phyloP scores from a whole-genome alignment of 2,797 vertebrate species.

The Xenops minutus region DNA sequence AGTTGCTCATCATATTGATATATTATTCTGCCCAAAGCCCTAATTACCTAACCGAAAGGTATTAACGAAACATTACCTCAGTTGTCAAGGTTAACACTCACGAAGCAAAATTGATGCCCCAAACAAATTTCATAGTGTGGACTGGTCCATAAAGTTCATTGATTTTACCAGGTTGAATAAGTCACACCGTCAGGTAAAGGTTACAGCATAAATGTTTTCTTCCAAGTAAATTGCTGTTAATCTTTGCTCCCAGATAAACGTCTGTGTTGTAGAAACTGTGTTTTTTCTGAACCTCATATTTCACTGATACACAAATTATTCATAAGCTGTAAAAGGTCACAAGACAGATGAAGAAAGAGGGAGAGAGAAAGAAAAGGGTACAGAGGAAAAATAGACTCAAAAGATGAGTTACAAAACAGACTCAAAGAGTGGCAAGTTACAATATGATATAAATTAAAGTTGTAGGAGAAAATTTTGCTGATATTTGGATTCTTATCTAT shows the following conservation, averaged over 20 bases:
- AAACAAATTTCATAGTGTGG: not conserved
- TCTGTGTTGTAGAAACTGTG: not conserved
- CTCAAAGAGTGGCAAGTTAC: not conserved
- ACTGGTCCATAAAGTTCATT: not conserved
- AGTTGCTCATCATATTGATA: not conserved
- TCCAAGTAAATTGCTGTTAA: slow-evolving; percentile 6
- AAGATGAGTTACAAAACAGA: slow-evolving; percentile 9
- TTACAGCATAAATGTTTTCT: not conserved
- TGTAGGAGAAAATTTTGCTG: not conserved
- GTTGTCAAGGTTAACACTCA: not conserved
- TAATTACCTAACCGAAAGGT: not conserved
- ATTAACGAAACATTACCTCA: not conserved
- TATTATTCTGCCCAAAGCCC: not conserved
- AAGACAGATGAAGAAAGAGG: not conserved
- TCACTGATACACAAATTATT: slow-evolving; percentile 61
- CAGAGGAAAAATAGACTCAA: slow-evolving; percentile 1
- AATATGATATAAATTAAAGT: not conserved
- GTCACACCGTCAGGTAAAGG: not conserved
- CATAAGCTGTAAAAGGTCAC: slow-evolving; percentile 54
- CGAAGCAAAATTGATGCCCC: not conserved
- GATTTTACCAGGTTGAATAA: not conserved
- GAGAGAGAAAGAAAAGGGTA: slow-evolving; percentile 31
- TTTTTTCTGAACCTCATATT: slow-evolving; percentile 18
- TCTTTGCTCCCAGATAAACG: not conserved
- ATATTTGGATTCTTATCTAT: not conserved